These are phyloP conservation scores for Melanotaenia maccullochi DNA, from an alignment of 2,797 vertebrate species.

Conservation along the genomic window DNA sequence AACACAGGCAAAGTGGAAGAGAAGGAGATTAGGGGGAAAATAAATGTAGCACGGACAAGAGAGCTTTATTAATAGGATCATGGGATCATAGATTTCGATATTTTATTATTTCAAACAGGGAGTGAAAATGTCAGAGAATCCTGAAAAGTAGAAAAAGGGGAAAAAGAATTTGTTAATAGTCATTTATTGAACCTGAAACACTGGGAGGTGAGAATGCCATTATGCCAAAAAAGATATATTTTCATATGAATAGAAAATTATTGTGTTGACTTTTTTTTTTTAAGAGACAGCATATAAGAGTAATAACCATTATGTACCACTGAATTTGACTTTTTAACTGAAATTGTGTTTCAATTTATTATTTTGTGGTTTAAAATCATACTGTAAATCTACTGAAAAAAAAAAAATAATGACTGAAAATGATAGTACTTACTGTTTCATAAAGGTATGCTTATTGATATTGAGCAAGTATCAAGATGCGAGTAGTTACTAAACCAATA, in stretches of 20 bases:
- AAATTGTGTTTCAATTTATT: constrained; percentile 47
- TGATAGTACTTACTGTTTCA: constrained; percentile 61
- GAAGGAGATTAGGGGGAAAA: constrained; percentile 90
- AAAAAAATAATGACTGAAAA: constrained; percentile 56
- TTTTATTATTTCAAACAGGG: constrained; percentile 79
- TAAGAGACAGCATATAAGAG: constrained; percentile 21
- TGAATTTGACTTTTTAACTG: constrained; percentile 50
- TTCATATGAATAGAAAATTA: constrained; percentile 17
- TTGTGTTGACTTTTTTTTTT: constrained; percentile 26
- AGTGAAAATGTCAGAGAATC: constrained; percentile 71
- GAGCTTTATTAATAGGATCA: constrained; percentile 94
- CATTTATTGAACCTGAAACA: constrained; percentile 74
- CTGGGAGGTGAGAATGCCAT: constrained; percentile 43
- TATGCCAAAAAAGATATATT: constrained; percentile 46
- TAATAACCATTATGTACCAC: constrained; percentile 30
- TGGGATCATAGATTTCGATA: constrained; percentile 87
- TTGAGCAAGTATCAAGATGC: constrained; percentile 70
- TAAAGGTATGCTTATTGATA: constrained; percentile 78
- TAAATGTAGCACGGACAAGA: constrained; percentile 91
- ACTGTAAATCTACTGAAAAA: constrained; percentile 29
- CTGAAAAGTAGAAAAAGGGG: constrained; percentile 61
- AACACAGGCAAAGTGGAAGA: constrained; percentile 78
- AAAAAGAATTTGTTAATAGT: constrained; percentile 73
- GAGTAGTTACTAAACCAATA: constrained; percentile 72
- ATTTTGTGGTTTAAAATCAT: constrained; percentile 46